These are phyloP conservation scores for Acrocephalus arundinaceus DNA, from an alignment of 2,113 vertebrate species.

Conservation along the genomic window DNA sequence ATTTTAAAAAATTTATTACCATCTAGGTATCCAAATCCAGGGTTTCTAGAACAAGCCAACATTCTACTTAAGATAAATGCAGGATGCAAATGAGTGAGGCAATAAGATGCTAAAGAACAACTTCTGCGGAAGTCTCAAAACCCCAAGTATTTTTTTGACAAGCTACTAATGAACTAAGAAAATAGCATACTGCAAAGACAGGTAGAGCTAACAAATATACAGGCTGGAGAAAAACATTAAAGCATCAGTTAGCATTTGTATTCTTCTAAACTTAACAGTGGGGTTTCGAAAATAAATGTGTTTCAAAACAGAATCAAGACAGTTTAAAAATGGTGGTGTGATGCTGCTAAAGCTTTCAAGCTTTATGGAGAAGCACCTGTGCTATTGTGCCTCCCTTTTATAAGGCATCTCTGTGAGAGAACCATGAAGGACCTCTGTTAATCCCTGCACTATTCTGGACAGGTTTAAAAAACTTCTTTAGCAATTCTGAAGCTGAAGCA, in stretches of 20 bases:
- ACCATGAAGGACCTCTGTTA: background rate
- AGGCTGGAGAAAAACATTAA: background rate
- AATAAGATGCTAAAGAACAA: background rate
- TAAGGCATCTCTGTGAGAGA: background rate
- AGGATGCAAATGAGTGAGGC: background rate
- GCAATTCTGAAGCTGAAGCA: background rate
- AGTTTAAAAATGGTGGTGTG: background rate
- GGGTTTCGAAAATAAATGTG: background rate
- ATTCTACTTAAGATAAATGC: background rate
- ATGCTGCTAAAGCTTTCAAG: background rate
- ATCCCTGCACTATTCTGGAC: background rate
- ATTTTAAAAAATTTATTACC: background rate
- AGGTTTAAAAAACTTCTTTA: background rate
- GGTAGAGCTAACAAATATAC: background rate
- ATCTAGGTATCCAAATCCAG: background rate
- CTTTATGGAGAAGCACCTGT: background rate
- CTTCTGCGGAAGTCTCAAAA: background rate
- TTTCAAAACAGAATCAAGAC: background rate
- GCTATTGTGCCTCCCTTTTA: background rate
- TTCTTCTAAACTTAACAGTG: background rate
- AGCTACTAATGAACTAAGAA: background rate
- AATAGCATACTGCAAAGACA: background rate
- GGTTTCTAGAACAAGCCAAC: background rate
- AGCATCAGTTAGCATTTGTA: background rate
- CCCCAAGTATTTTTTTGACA: background rate